phyloP scores from a whole-genome alignment of 2,888 invertebrate species.

The Drosophila bunnanda region DNA sequence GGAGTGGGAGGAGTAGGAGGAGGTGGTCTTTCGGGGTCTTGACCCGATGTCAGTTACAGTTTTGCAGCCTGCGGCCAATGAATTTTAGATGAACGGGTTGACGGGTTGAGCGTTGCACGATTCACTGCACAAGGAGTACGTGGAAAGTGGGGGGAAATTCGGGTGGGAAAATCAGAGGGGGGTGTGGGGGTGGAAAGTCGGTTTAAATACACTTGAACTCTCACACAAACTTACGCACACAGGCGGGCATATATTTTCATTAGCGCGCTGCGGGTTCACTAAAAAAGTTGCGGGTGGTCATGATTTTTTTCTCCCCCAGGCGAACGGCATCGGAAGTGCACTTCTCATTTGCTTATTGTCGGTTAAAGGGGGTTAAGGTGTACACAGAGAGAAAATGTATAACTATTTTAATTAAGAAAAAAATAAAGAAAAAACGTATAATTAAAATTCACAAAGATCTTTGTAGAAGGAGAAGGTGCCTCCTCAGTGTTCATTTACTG shows the following conservation, averaged over 20 bases:
- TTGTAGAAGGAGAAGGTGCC: neutral
- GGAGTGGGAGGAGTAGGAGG: too few species aligned
- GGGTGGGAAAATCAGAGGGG: neutral
- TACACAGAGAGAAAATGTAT: neutral
- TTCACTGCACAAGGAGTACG: constrained; percentile 45
- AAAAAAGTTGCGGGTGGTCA: constrained; percentile 75
- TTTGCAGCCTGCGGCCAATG: constrained; percentile 57
- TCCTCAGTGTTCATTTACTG: neutral
- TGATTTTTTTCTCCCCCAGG: constrained; percentile 32
- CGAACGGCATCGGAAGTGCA: constrained; percentile 29
- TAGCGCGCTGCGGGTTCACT: constrained; percentile 64
- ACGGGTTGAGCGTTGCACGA: constrained; percentile 59
- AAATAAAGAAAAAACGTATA: neutral
- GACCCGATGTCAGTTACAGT: constrained; percentile 59
- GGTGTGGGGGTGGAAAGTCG: neutral
- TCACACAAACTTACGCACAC: constrained; percentile 16
- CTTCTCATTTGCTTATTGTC: constrained; percentile 37
- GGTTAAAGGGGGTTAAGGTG: constrained; percentile 1
- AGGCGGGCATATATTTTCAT: constrained; percentile 45
- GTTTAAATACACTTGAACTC: constrained; percentile 24
- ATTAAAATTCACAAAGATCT: neutral
- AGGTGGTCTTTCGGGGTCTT: constrained; percentile 33
- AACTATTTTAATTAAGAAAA: neutral
- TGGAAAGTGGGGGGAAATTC: constrained; percentile 1
- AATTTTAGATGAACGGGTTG: constrained; percentile 71